Base-by-base conservation (phyloP, 2,888 invertebrate genomes). In the Agrochola circellaris region DNA sequence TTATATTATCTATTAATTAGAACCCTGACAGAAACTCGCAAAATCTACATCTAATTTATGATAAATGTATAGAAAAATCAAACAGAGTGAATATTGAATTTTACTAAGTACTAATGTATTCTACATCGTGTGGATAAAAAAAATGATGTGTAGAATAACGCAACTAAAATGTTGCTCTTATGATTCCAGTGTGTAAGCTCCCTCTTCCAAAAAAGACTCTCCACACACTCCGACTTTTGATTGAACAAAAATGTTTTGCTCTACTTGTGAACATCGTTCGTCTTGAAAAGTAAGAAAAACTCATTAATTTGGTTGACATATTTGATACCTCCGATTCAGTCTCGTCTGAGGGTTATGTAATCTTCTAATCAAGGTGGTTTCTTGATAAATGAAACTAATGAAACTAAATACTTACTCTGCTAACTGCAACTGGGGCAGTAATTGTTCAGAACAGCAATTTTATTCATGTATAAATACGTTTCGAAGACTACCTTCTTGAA, bases 1-100 rank as follows among this genome's bases (percentile, higher is more conserved):
- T 73, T 75, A 68, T 69, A 73, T 45, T 69, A 74, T 69, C 7
- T 20, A 70, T 61, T 64, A 62, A 64, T 42, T 73, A 82, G 65
- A 58, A 72, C 26, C 34, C 34, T 48, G 7, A 72, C 23, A 60
- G 23, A 56, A 65, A 71, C 23, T 73, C 20, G 38, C 56, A 15
- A 72, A 38, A n/a, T 30, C 3, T 15, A 71, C 26, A 61, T 56
- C 30, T 64, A 4, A 26, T 8, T 2, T 51, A 9, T n/a, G n/a
- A 38, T 38, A 64, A 58, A 20, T 26, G 2, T 26, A 45, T 38
- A 42, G 6, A 20, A 34, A 62, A 65, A 34, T 23, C 20, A 0
- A 30, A n/a, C 4, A 11, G 15, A 34, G 34, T 2, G 13, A 51
- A 51, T 64, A 34, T 68, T 58, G 5, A 54, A 34, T 51, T 26